These are phyloP conservation scores for Passer domesticus DNA, from an alignment of 2,113 vertebrate species.

Conservation along the genomic window DNA sequence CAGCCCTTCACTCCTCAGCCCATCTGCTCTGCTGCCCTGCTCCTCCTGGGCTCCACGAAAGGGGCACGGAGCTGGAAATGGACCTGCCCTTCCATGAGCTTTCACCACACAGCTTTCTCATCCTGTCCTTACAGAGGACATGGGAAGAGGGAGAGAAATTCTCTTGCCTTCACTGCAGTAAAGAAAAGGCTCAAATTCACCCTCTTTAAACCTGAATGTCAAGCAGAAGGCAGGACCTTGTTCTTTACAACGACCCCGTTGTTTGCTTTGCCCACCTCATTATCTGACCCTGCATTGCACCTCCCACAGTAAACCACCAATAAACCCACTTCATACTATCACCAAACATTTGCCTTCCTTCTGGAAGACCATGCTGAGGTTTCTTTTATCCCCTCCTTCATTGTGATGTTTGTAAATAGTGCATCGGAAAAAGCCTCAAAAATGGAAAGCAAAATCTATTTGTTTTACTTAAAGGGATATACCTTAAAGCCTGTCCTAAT, in stretches of 20 bases:
- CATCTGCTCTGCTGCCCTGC: background rate
- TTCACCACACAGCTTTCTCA: background rate
- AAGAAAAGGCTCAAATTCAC: constrained; percentile 5
- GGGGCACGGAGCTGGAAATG: background rate
- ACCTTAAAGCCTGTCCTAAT: background rate
- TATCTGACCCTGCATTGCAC: background rate
- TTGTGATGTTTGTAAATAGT: background rate
- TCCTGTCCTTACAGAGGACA: background rate
- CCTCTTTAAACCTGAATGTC: background rate
- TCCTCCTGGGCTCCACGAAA: background rate
- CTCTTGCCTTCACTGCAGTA: background rate
- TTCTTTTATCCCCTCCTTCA: background rate
- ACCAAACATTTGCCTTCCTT: background rate
- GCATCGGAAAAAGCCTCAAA: background rate
- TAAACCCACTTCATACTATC: background rate
- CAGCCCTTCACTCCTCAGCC: background rate
- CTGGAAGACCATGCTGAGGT: background rate
- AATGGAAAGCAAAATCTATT: background rate
- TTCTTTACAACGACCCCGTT: background rate
- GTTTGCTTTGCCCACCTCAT: background rate
- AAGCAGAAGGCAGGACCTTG: background rate
- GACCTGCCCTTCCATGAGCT: background rate
- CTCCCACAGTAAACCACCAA: background rate
- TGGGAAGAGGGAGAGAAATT: background rate
- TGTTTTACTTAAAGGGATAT: background rate